Percentiles rank a stretch among this genome's conserved stretches.
These are phyloP conservation scores for Sciurus carolinensis DNA, from an alignment of 2,797 vertebrate genomes.

Conservation along the genomic window DNA sequence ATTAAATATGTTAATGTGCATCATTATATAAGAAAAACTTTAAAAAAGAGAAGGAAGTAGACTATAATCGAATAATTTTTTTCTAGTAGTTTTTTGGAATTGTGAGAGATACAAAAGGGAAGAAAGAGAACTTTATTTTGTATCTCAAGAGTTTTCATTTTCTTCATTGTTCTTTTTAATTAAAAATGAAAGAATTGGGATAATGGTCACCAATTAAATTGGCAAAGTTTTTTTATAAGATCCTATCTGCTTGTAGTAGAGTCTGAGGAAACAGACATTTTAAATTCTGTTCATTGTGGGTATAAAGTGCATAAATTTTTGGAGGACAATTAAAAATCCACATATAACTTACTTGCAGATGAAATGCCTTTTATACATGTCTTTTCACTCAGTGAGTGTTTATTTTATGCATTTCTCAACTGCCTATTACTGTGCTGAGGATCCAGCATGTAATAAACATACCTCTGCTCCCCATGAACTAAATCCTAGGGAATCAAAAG, in stretches of 20 bases:
- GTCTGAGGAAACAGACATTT: not conserved
- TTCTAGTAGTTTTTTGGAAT: constrained; percentile 4
- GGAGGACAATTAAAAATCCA: not conserved
- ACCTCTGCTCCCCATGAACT: constrained; percentile 24
- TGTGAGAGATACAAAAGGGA: not conserved
- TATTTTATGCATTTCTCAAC: not conserved
- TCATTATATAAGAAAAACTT: constrained; percentile 24
- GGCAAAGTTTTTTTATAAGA: constrained; percentile 47
- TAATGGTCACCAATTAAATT: constrained; percentile 12
- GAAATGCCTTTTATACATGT: not conserved
- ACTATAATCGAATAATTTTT: not conserved
- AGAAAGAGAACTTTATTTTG: not conserved
- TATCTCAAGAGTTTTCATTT: constrained; percentile 29
- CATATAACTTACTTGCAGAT: constrained; percentile 40
- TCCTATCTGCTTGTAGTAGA: not conserved
- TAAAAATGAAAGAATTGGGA: constrained; percentile 49
- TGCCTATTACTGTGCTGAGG: not conserved
- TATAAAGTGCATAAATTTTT: constrained; percentile 3
- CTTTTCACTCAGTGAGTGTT: constrained; percentile 19
- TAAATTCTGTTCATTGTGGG: not conserved
- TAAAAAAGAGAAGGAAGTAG: constrained; percentile 35
- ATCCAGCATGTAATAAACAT: not conserved
- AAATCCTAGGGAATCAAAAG: constrained; percentile 52
- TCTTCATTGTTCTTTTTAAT: constrained; percentile 34
- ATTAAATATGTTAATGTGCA: not conserved